Conservation (phyloP, 2,113 vertebrate genomes). For the Abramis brama region DNA sequence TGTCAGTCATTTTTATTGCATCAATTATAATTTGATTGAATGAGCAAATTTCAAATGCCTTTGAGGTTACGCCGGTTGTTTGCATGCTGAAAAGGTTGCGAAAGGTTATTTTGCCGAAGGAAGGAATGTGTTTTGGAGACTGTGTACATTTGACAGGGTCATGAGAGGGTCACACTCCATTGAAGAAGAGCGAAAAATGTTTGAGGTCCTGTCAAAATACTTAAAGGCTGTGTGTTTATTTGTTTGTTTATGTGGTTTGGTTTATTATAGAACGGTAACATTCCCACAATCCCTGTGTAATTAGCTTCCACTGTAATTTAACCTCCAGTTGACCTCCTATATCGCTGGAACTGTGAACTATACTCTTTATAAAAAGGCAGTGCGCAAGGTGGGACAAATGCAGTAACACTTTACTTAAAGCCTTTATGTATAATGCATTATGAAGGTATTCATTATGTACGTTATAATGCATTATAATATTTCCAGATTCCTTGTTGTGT, state of each 20-base stretch:
- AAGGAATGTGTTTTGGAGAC: slow-evolving; percentile 33
- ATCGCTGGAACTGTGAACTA: background rate
- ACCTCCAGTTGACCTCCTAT: slow-evolving; percentile 26
- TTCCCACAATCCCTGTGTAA: slow-evolving; percentile 7
- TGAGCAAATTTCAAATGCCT: background rate
- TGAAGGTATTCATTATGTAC: too few relatives aligned
- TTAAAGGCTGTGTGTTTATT: slow-evolving; percentile 24
- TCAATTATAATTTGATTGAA: slow-evolving; percentile 14
- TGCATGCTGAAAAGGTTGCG: background rate
- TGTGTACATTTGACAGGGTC: slow-evolving; percentile 39
- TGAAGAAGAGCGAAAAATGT: slow-evolving; percentile 19
- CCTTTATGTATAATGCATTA: too few relatives aligned
- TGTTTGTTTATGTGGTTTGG: slow-evolving; percentile 33
- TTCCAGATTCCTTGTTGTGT: too few relatives aligned
- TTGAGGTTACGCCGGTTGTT: background rate
- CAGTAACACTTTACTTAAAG: too few relatives aligned
- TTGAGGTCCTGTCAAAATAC: slow-evolving; percentile 16
- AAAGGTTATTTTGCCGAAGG: slow-evolving; percentile 10
- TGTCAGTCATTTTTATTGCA: slow-evolving; percentile 3
- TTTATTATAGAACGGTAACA: slow-evolving; percentile 9
- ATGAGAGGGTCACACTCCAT: slow-evolving; percentile 34
- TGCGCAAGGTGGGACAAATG: too few relatives aligned
- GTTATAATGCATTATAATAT: too few relatives aligned
- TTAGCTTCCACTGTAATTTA: background rate
- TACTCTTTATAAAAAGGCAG: background rate